Percentiles rank a stretch among this genome's conserved stretches.
Evolutionary conservation across 2,888 invertebrate genomes (phyloP).

Genomic region (Esperia sulphurella): DNA sequence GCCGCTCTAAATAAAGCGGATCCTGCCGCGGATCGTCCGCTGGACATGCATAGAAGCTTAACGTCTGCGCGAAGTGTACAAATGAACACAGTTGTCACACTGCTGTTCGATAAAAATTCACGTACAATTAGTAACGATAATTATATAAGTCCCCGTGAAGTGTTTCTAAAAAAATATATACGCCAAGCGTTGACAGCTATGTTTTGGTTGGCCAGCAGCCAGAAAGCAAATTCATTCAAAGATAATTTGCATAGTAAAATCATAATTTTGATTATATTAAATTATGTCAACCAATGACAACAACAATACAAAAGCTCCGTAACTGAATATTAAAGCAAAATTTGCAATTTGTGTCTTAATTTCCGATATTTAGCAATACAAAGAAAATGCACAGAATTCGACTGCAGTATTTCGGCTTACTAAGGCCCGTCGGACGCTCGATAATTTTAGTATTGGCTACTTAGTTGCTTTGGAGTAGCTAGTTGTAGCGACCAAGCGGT

Average conservation of each 20-base stretch:
- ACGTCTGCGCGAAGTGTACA: too few relatives aligned
- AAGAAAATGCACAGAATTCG: slow-evolving; percentile 11
- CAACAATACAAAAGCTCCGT: background rate
- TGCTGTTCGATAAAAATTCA: too few relatives aligned
- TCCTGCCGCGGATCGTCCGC: too few relatives aligned
- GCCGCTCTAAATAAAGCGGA: too few relatives aligned
- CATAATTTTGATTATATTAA: background rate
- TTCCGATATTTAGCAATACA: background rate
- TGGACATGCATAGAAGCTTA: too few relatives aligned
- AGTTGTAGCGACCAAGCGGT: too few relatives aligned
- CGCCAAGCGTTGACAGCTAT: background rate
- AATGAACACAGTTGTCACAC: too few relatives aligned
- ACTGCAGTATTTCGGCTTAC: too few relatives aligned
- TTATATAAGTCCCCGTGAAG: background rate
- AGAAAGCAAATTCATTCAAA: background rate
- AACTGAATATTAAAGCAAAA: background rate
- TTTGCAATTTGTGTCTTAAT: background rate
- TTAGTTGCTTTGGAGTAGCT: too few relatives aligned
- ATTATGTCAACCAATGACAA: background rate
- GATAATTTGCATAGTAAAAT: slow-evolving; percentile 1
- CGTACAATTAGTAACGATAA: too few relatives aligned
- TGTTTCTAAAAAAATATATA: background rate
- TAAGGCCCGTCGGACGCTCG: too few relatives aligned
- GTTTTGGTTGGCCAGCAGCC: slow-evolving; percentile 1
- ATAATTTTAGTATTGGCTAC: too few relatives aligned